These are phyloP conservation scores for Petrocephalus microphthalmus DNA, from an alignment of 2,113 vertebrate genomes.

Conservation along the genomic window DNA sequence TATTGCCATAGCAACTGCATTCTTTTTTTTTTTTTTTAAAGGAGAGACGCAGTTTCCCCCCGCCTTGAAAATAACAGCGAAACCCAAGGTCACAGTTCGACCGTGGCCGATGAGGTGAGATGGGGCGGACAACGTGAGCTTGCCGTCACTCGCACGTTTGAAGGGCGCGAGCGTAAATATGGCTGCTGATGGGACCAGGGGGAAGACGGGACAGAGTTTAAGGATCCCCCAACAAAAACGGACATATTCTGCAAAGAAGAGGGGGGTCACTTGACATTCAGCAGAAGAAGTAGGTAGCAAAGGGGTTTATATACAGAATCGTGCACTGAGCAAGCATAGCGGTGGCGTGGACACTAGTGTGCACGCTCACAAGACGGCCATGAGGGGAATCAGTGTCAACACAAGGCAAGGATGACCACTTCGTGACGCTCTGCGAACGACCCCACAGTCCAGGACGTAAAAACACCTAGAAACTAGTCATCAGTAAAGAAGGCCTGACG, in stretches of 20 bases:
- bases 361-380: background rate
- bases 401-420: background rate
- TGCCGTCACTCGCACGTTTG: background rate
- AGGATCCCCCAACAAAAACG: background rate
- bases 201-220: background rate
- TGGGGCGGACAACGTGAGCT: background rate
- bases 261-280: background rate
- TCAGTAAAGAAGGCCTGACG: constrained; percentile 36
- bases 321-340: constrained; percentile 61
- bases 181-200: background rate
- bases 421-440: constrained; percentile 20
- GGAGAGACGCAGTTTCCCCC: background rate
- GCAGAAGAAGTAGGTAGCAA: constrained; percentile 43
- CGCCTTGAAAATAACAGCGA: background rate
- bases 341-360: constrained; percentile 39
- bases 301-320: constrained; percentile 60
- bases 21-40: background rate
- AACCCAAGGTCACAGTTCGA: background rate
- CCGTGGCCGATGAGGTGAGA: background rate
- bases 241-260: background rate
- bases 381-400: background rate
- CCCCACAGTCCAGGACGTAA: constrained; percentile 45
- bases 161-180: background rate
- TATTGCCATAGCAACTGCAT: constrained; percentile 21
- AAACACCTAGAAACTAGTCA: constrained; percentile 48